Percentiles rank a stretch among this genome's conserved stretches.
Evolutionary conservation across 2,797 vertebrate species (phyloP).

Genomic region (Pyrocephalus nanus): DNA sequence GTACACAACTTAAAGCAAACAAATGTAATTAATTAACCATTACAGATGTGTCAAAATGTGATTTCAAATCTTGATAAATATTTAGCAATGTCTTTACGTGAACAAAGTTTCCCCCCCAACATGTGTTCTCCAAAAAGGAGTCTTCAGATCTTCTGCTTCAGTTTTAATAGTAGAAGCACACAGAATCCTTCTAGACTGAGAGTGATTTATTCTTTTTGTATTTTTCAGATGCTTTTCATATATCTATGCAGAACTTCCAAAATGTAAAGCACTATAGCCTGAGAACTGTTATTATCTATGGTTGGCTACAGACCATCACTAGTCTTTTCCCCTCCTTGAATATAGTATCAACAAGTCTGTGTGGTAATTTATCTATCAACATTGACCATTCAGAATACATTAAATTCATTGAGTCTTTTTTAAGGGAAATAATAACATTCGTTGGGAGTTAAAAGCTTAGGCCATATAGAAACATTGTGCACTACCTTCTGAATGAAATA

Average conservation of each 20-base stretch:
- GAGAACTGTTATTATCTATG: not conserved
- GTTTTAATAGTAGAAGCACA: constrained; percentile 55
- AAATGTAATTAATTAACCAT: constrained; percentile 80
- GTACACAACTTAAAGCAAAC: constrained; percentile 77
- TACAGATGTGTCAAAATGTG: constrained; percentile 75
- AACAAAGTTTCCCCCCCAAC: not conserved
- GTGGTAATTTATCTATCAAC: not conserved
- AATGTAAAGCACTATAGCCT: not conserved
- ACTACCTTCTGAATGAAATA: constrained; percentile 8
- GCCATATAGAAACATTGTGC: not conserved
- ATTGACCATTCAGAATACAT: not conserved
- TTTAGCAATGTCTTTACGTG: constrained; percentile 57
- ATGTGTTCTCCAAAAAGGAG: not conserved
- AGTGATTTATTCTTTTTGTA: not conserved
- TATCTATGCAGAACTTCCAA: not conserved
- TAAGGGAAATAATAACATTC: constrained; percentile 13
- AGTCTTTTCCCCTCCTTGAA: not conserved
- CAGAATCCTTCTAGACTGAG: constrained; percentile 7
- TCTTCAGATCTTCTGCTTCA: not conserved
- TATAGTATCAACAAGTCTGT: constrained; percentile 11
- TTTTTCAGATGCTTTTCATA: not conserved
- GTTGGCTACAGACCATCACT: not conserved
- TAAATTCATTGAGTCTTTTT: not conserved
- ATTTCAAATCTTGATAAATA: constrained; percentile 73
- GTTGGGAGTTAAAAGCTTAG: not conserved